phyloP scores from a whole-genome alignment of 2,888 invertebrate genomes.

The Drosophila borborema region DNA sequence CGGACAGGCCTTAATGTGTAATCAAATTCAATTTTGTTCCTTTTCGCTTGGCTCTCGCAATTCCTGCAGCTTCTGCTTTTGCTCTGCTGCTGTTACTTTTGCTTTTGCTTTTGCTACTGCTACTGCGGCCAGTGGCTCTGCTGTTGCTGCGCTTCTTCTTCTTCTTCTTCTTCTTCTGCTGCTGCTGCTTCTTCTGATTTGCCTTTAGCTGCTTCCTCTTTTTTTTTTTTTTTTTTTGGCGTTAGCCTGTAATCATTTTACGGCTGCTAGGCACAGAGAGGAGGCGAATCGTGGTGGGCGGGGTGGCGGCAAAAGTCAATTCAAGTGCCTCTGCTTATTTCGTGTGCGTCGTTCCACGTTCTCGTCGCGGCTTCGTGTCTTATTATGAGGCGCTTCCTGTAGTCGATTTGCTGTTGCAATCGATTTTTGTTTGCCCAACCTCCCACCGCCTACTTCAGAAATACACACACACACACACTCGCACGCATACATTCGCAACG shows the following conservation, averaged over 20 bases:
- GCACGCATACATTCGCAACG: not conserved
- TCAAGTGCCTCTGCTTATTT: constrained; percentile 61
- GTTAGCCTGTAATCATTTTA: constrained; percentile 77
- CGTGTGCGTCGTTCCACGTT: constrained; percentile 54
- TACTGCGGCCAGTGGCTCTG: constrained; percentile 32
- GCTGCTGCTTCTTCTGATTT: constrained; percentile 27
- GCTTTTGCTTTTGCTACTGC: constrained; percentile 3
- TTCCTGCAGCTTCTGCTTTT: constrained; percentile 3
- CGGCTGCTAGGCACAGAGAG: constrained; percentile 27
- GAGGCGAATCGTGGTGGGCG: constrained; percentile 1
- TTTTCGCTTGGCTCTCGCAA: constrained; percentile 12
- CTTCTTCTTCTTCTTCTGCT: not conserved
- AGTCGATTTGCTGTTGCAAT: constrained; percentile 63
- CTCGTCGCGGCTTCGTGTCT: constrained; percentile 52
- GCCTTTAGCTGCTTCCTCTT: constrained; percentile 45
- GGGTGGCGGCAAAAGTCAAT: constrained; percentile 71
- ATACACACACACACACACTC: constrained; percentile 19
- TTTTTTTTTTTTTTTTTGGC: constrained; percentile 33
- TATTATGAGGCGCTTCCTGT: constrained; percentile 60
- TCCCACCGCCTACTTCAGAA: constrained; percentile 23
- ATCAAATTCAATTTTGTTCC: constrained; percentile 23
- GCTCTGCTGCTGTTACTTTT: not conserved
- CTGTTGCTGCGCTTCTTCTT: constrained; percentile 17
- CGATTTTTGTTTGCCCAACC: constrained; percentile 60
- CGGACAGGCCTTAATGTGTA: constrained; percentile 21